phyloP scores from a whole-genome alignment of 2,797 vertebrate species.

The Atherinosoma microstoma region DNA sequence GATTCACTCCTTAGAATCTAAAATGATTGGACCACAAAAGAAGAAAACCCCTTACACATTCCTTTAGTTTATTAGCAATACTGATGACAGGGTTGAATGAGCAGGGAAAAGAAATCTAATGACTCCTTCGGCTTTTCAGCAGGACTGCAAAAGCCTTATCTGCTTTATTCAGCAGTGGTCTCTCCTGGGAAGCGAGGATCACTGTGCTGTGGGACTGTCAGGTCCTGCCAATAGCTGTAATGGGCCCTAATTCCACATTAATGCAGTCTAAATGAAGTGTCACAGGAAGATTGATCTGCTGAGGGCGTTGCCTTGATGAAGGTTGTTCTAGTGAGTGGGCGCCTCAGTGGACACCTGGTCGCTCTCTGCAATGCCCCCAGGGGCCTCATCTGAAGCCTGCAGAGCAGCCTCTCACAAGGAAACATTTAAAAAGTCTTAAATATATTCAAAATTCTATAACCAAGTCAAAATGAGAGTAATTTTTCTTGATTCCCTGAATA shows the following conservation, averaged over 20 bases:
- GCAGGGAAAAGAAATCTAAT: constrained; percentile 71
- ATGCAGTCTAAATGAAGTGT: constrained; percentile 98
- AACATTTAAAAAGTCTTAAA: constrained; percentile 42
- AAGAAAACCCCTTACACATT: constrained; percentile 73
- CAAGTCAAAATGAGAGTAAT: constrained; percentile 44
- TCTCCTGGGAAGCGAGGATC: constrained; percentile 82
- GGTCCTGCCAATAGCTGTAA: constrained; percentile 93
- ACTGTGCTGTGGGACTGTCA: constrained; percentile 86
- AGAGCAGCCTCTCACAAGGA: constrained; percentile 55
- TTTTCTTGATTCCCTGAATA: constrained; percentile 47
- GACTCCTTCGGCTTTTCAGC: constrained; percentile 77
- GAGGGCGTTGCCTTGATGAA: constrained; percentile 87
- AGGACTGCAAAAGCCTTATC: constrained; percentile 79
- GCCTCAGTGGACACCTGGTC: constrained; percentile 86
- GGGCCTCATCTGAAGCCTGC: constrained; percentile 76
- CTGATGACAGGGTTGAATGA: constrained; percentile 79
- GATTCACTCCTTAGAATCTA: constrained; percentile 51
- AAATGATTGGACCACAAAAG: constrained; percentile 38
- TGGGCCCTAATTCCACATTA: constrained; percentile 95
- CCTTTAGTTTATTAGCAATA: constrained; percentile 84
- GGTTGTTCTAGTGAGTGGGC: constrained; percentile 85
- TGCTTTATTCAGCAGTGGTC: constrained; percentile 79
- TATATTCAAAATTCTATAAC: constrained; percentile 34
- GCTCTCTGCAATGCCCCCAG: constrained; percentile 72
- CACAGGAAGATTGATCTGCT: constrained; percentile 94